A percentile compares a stretch with the other conserved stretches of the same genome.
Evolutionary conservation across 2,797 vertebrate species (phyloP).

Genomic region (Argya squamiceps): DNA sequence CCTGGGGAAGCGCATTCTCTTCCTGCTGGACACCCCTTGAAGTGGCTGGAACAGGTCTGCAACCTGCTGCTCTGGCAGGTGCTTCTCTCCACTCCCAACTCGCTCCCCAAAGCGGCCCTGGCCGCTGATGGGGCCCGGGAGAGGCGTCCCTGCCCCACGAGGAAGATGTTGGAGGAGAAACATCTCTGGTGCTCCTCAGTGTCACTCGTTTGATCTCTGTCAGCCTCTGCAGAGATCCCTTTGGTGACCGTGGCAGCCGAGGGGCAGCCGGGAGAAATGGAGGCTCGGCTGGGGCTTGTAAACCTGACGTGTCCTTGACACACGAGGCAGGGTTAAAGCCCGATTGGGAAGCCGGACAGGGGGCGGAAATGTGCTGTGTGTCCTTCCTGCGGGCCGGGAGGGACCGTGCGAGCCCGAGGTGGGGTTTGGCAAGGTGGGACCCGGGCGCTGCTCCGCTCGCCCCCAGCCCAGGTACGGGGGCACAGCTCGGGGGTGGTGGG

Average conservation of each 20-base stretch:
- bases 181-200: not conserved
- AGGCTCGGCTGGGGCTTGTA: not conserved
- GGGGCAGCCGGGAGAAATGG: fast-evolving
- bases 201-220: not conserved
- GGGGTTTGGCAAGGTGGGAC: fast-evolving
- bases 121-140: fast-evolving
- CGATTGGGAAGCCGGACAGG: not conserved
- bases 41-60: not conserved
- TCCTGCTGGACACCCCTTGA: not conserved
- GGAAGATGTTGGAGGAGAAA: not conserved
- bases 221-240: not conserved
- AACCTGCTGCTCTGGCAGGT: not conserved
- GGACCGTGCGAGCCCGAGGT: not conserved
- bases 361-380: not conserved
- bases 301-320: not conserved
- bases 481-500: not conserved
- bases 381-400: not conserved
- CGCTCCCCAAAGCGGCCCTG: not conserved
- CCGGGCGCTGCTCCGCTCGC: fast-evolving
- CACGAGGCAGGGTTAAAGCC: not conserved
- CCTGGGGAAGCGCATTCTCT: fast-evolving
- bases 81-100: not conserved
- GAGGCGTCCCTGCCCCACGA: not conserved
- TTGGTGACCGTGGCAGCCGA: not conserved
- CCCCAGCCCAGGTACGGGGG: not conserved